Percentiles rank a stretch among this genome's conserved stretches.
phyloP scores from a whole-genome alignment of 2,888 invertebrate species.

The Zelleria hepariella region DNA sequence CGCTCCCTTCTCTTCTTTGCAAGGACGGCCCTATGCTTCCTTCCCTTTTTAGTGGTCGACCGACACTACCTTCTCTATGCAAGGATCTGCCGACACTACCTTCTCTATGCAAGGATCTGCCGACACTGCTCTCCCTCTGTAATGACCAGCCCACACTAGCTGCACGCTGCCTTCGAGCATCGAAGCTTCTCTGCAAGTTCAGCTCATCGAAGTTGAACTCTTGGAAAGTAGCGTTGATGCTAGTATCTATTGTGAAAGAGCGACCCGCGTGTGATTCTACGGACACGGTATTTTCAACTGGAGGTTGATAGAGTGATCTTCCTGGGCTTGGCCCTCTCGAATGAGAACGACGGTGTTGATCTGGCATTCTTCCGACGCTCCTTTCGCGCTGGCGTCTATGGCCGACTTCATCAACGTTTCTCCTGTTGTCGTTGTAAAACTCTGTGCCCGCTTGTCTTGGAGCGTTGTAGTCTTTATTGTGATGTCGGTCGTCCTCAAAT shows the following conservation, averaged over 20 bases:
- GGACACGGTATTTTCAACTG: slow-evolving; percentile 25
- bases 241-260: slow-evolving; percentile 53
- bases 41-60: neutral
- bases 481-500: slow-evolving; percentile 18
- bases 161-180: slow-evolving; percentile 43
- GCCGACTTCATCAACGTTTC: slow-evolving; percentile 20
- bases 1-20: neutral
- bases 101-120: neutral
- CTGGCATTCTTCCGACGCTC: slow-evolving; percentile 23
- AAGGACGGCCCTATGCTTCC: neutral
- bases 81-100: slow-evolving; percentile 9
- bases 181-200: slow-evolving; percentile 19
- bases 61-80: slow-evolving; percentile 6
- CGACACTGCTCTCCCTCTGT: slow-evolving; percentile 14
- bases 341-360: slow-evolving; percentile 15
- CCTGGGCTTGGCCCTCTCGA: slow-evolving; percentile 23
- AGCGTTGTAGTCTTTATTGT: slow-evolving; percentile 16
- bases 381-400: slow-evolving; percentile 24
- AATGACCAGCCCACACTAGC: slow-evolving; percentile 50
- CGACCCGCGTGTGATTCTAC: slow-evolving; percentile 33
- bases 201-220: slow-evolving; percentile 21
- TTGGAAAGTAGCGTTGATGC: slow-evolving; percentile 50
- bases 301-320: slow-evolving; percentile 14
- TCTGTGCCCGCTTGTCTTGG: slow-evolving; percentile 7
- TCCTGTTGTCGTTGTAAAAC: slow-evolving; percentile 15